Conservation (phyloP, 2,113 vertebrate genomes). For the Ceyx melanurus region DNA sequence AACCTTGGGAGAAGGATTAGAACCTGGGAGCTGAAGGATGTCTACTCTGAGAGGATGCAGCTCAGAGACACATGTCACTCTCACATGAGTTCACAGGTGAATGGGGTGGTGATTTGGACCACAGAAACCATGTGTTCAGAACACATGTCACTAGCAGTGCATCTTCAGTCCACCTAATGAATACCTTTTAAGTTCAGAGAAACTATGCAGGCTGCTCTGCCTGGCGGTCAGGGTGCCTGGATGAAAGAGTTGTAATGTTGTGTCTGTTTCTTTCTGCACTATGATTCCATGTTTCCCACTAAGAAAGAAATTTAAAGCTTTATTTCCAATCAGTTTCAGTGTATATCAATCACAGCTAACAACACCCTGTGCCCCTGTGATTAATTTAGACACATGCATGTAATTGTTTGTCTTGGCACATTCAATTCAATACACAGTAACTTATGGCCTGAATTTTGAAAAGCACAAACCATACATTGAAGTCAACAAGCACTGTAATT, state of each 20-base stretch:
- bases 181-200: neutral
- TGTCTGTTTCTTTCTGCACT: neutral
- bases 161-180: neutral
- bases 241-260: neutral
- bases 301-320: neutral
- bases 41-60: neutral
- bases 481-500: neutral
- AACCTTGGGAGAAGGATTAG: neutral
- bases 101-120: neutral
- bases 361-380: neutral
- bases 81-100: accelerated
- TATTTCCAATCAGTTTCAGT: neutral
- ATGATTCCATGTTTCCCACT: neutral
- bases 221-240: neutral
- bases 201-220: neutral
- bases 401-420: neutral
- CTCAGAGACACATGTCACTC: neutral
- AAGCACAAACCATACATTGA: neutral
- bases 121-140: neutral
- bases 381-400: neutral
- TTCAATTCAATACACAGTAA: neutral
- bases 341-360: neutral
- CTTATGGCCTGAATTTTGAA: neutral
- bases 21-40: neutral
- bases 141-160: neutral